Percentiles rank a stretch among this genome's conserved stretches.
These are phyloP conservation scores for Lissocephala sabroskyi DNA, from an alignment of 2,888 invertebrate genomes.

Conservation along the genomic window DNA sequence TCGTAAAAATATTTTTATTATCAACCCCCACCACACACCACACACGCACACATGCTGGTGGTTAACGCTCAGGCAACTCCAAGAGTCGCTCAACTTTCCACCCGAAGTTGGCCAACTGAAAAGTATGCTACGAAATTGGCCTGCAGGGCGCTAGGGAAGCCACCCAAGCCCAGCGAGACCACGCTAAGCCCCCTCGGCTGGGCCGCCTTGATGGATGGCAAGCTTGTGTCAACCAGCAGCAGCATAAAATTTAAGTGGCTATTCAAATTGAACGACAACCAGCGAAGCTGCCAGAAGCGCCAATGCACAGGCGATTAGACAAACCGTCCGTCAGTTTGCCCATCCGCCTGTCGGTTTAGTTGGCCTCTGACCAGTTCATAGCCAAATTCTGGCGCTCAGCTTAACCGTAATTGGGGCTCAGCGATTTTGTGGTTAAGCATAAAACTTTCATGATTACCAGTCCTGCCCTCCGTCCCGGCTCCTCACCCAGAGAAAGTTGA, in stretches of 20 bases:
- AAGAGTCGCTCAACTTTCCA: no score
- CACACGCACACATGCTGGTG: slow-evolving; percentile 6
- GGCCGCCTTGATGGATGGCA: slow-evolving; percentile 19
- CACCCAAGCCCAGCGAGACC: background rate
- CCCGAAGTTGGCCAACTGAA: no score
- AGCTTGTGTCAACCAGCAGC: slow-evolving; percentile 35
- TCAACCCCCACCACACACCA: slow-evolving; percentile 17
- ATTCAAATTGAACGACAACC: slow-evolving; percentile 1
- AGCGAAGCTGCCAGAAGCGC: no score
- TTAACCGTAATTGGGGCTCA: slow-evolving; percentile 21
- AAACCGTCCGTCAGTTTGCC: no score
- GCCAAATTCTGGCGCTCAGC: slow-evolving; percentile 51
- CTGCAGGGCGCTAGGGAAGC: background rate
- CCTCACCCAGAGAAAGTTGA: no score
- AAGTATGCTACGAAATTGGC: no score
- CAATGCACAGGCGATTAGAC: no score
- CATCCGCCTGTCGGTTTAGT: no score
- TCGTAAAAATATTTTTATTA: slow-evolving; percentile 63
- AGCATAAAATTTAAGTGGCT: slow-evolving; percentile 34
- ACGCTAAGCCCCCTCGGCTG: slow-evolving; percentile 8
- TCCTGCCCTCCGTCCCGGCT: no score
- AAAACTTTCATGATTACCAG: no score
- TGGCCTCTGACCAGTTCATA: slow-evolving; percentile 41
- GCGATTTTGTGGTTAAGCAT: slow-evolving; percentile 4
- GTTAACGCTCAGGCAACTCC: no score